Conservation (phyloP, 2,797 vertebrate species). For the Halcyon badia region DNA sequence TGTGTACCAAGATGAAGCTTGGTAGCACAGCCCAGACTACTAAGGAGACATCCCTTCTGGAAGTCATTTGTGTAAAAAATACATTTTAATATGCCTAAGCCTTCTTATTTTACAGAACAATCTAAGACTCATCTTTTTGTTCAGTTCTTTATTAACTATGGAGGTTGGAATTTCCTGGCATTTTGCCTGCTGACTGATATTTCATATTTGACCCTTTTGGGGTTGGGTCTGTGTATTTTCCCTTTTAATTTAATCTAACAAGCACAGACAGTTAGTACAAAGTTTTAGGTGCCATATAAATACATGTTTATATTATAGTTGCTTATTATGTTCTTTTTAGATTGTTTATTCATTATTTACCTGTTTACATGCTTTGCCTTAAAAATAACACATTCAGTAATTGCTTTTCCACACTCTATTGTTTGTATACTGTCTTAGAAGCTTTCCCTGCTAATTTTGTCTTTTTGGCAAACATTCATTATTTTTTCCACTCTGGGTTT, state of each 20-base stretch:
- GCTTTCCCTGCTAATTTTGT: slow-evolving; percentile 69
- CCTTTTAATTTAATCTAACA: slow-evolving; percentile 56
- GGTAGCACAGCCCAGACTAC: background rate
- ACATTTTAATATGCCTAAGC: background rate
- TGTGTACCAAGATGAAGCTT: background rate
- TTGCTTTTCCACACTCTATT: slow-evolving; percentile 77
- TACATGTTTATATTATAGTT: background rate
- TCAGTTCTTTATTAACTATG: slow-evolving; percentile 52
- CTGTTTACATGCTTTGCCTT: slow-evolving; percentile 51
- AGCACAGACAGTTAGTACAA: background rate
- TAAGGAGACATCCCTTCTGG: slow-evolving; percentile 3
- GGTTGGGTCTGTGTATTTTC: slow-evolving; percentile 55
- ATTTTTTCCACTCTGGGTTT: slow-evolving; percentile 72
- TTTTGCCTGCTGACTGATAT: slow-evolving; percentile 27
- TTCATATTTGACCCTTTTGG: slow-evolving; percentile 45
- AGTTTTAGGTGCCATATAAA: slow-evolving; percentile 25
- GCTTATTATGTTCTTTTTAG: slow-evolving; percentile 2
- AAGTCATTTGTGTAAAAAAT: slow-evolving; percentile 35
- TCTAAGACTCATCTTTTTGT: slow-evolving; percentile 41
- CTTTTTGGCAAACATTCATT: slow-evolving; percentile 73
- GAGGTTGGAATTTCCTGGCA: slow-evolving; percentile 62
- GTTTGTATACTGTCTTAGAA: slow-evolving; percentile 71
- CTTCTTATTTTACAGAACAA: slow-evolving; percentile 31
- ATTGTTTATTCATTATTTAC: slow-evolving; percentile 53
- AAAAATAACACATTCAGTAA: slow-evolving; percentile 70